Evolutionary conservation across 2,113 vertebrate genomes (phyloP), one percentile per base, ranked within the genome.

Genomic region (Hyla sarda): DNA sequence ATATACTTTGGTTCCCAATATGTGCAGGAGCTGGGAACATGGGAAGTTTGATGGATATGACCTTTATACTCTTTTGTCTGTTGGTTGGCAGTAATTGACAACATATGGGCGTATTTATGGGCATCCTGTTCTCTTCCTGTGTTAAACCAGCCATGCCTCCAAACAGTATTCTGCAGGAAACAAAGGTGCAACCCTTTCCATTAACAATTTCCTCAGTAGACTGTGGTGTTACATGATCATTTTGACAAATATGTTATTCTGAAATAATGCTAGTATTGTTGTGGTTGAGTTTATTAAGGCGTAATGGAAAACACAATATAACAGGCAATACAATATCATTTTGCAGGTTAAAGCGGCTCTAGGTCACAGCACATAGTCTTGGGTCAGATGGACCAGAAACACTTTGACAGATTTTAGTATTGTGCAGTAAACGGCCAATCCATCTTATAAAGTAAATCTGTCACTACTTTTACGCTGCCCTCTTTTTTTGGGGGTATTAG

Each of bases 101-200:
- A 52, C 69, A 56, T 5, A 4, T 60, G 86, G 60, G 11, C 77
- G 85, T 88, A 89, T 71, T 85, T 74, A 67, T 85, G 81, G 0
- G 0, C 41, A 65, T 90, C 88, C 86, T 80, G 82, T 87, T 87
- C 84, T 83, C 25, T 86, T 86, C 84, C 77, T 72, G 76, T 86
- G 67, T 82, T 81, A 74, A 74, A 80, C 65, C 52, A 60, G 41
- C 37, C 34, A 74, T 73, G 65, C 25, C 34, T 81, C 73, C 34
- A 79, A 85, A 41, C 60, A 50, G 58, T 13, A 67, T 47, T 79
- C 19, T 78, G 30, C 85, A 81, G 67, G 77, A 80, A 78, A 71
- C 50, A 79, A 60, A 73, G 34, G 48, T 86, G 80, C 75, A 54
- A 37, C 54, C 62, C 30, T 71, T 28, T 21, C 62, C 41, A 67